Conservation (phyloP, 1,140 invertebrate genomes). For the Pseudomyrmex dendroicus region DNA sequence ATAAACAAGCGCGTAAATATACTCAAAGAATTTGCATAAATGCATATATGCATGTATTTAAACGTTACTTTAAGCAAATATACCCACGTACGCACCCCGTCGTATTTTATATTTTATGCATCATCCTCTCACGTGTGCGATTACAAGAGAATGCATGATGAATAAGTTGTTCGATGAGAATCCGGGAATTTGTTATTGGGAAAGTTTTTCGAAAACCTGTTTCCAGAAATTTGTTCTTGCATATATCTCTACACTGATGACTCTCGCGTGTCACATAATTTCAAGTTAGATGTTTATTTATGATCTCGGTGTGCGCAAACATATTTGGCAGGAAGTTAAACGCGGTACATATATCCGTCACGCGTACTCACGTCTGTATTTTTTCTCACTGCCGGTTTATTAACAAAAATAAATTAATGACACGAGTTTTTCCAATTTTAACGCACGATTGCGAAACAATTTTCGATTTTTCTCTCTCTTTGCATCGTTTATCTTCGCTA, state of each 20-base stretch:
- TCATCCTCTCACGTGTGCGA: slow-evolving; percentile 14
- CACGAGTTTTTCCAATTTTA: too few relatives aligned
- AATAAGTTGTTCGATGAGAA: background rate
- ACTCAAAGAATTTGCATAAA: slow-evolving; percentile 32
- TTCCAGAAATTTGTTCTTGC: slow-evolving; percentile 38
- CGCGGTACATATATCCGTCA: background rate
- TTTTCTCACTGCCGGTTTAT: background rate
- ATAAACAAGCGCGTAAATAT: slow-evolving; percentile 45
- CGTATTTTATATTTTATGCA: slow-evolving; percentile 39
- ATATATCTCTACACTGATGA: background rate
- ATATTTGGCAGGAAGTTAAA: too few relatives aligned
- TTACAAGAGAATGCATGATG: slow-evolving; percentile 12
- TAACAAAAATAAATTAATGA: too few relatives aligned
- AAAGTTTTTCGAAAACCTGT: slow-evolving; percentile 31
- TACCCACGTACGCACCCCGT: background rate
- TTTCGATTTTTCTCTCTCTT: too few relatives aligned
- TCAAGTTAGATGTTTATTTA: slow-evolving; percentile 36
- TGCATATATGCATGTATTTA: slow-evolving; percentile 25
- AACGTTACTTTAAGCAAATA: slow-evolving; percentile 20
- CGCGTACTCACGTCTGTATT: background rate
- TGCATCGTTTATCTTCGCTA: too few relatives aligned
- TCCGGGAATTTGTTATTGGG: background rate
- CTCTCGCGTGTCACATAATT: slow-evolving; percentile 11
- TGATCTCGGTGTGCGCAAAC: background rate
- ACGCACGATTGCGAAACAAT: too few relatives aligned